These are phyloP conservation scores for Drosophila varians DNA, from an alignment of 1,140 invertebrate species.

Conservation along the genomic window DNA sequence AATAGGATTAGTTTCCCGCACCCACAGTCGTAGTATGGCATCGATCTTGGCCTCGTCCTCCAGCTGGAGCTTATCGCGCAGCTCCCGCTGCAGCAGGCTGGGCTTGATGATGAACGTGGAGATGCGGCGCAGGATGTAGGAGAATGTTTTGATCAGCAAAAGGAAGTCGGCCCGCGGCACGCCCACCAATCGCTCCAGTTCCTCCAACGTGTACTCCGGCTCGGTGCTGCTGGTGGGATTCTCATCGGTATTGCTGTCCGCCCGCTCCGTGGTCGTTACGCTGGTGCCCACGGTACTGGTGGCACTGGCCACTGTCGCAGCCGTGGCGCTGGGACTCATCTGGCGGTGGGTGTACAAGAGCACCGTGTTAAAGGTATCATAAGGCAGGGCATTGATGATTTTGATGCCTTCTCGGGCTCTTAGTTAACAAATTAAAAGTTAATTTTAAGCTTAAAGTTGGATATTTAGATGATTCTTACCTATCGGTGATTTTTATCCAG, in stretches of 20 bases:
- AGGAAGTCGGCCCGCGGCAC: constrained; percentile 75
- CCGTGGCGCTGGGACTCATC: constrained; percentile 63
- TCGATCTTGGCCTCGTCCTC: constrained; percentile 82
- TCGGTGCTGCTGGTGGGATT: constrained; percentile 50
- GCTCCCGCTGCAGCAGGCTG: constrained; percentile 69
- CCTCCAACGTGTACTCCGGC: constrained; percentile 74
- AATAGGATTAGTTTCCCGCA: constrained; percentile 76
- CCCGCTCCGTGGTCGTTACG: constrained; percentile 60
- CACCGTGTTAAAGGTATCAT: constrained; percentile 79
- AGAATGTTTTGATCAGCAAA: constrained; percentile 81
- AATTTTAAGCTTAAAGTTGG: not conserved
- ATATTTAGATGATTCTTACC: constrained; percentile 33
- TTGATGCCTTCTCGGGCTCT: constrained; percentile 83
- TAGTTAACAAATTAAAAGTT: too few species aligned
- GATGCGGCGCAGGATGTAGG: constrained; percentile 79
- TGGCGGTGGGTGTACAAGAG: constrained; percentile 81
- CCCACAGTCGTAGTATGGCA: constrained; percentile 79
- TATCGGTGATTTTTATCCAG: constrained; percentile 83
- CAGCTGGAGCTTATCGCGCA: constrained; percentile 78
- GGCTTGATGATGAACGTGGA: constrained; percentile 83
- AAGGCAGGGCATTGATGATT: constrained; percentile 80
- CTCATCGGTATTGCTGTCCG: constrained; percentile 40
- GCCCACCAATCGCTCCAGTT: constrained; percentile 77
- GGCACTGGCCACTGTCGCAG: not conserved
- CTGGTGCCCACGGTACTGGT: constrained; percentile 56